Base-by-base conservation (phyloP, 2,797 vertebrate genomes). In the Australoheros facetus region DNA sequence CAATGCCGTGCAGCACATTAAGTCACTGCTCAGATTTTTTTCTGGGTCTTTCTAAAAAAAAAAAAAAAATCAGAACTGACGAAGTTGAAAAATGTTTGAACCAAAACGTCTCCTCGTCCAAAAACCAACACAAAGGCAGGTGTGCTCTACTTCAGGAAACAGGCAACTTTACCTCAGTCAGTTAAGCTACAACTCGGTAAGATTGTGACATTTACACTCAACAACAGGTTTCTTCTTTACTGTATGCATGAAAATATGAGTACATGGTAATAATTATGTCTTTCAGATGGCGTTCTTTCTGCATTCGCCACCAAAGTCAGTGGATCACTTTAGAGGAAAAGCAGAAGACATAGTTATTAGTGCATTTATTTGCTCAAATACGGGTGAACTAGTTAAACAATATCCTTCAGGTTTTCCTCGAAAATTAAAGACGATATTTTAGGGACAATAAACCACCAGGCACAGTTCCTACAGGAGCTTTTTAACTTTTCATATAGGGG, bases 91-190 rank as follows among this genome's bases (percentile, higher is more conserved):
- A 26, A 56, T 56, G 28, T 72, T 73, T 48, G 64, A 91, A 83
- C 80, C 76, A 75, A 54, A 79, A 84, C 11, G 45, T 70, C 73
- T 86, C 62, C 21, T 56, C 19, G 48, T 81, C 80, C 85, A 82
- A 78, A 79, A 56, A 57, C 45, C 45, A 56, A 56, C 56, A 56
- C 7, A 58, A 58, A 80, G 12, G 77, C 66, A 72, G 42, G 81
- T 73, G 79, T 80, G 79, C 85, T 91, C 66, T 77, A 59, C 85
- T 92, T 93, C 93, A 93, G 93, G 93, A 94, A 92, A 88, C 88
- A 66, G 85, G 88, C 86, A 88, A 94, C 91, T 84, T 91, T 93
- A 93, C 92, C 93, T 94, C 93, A 94, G 92, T 87, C 90, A 79
- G 82, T 85, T 85, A 85, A 92, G 91, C 89, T 91, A 87, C 83